phyloP scores from a whole-genome alignment of 2,797 vertebrate genomes.

The Pantherophis alleghaniensis region DNA sequence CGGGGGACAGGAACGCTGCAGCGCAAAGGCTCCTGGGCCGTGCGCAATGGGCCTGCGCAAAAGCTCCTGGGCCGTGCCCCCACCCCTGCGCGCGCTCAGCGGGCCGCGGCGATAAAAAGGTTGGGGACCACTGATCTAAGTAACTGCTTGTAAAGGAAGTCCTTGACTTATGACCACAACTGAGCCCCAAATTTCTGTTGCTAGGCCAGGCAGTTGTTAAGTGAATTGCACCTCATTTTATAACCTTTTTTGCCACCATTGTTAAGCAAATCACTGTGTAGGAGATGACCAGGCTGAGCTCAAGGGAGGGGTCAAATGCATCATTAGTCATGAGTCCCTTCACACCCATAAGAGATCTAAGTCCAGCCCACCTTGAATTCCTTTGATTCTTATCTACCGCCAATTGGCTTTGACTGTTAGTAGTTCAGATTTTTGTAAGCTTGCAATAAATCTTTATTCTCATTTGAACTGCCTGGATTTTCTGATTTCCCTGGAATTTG shows the following conservation, averaged over 20 bases:
- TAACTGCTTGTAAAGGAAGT: neutral
- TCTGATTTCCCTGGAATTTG: neutral
- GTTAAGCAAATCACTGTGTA: neutral
- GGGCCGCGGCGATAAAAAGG: too few relatives aligned
- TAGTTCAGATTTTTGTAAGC: neutral
- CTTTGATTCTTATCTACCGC: too few relatives aligned
- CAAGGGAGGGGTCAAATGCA: neutral
- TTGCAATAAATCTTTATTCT: neutral
- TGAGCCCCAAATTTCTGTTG: neutral
- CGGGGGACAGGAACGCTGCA: too few relatives aligned
- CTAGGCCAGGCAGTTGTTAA: neutral
- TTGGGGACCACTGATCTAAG: neutral
- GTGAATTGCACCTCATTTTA: too few relatives aligned
- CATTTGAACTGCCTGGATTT: neutral
- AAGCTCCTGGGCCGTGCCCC: too few relatives aligned
- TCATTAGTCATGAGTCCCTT: neutral
- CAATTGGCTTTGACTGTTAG: neutral
- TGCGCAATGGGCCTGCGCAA: too few relatives aligned
- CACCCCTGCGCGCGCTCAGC: too few relatives aligned
- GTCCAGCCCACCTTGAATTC: too few relatives aligned
- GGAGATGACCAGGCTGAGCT: neutral
- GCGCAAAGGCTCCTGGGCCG: too few relatives aligned
- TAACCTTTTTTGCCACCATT: neutral
- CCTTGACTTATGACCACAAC: neutral
- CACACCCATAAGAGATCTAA: neutral